Conservation (phyloP, 2,888 invertebrate genomes). For the Seira ritae region DNA sequence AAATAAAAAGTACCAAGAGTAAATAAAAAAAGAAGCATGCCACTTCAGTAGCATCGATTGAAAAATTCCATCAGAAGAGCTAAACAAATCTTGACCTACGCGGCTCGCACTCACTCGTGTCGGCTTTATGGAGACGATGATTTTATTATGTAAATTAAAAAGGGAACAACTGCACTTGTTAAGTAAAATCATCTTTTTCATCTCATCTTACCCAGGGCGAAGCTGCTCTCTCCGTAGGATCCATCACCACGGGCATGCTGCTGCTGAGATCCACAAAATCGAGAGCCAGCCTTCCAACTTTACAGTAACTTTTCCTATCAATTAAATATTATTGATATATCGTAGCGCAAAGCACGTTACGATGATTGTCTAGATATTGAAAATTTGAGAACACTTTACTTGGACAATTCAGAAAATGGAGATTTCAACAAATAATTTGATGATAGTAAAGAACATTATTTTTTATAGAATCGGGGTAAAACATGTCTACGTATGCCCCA, state of each 20-base stretch:
- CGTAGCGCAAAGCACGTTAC: not conserved
- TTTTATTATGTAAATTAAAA: no score
- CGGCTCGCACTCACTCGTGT: no score
- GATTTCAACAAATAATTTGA: no score
- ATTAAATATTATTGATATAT: conserved; percentile 25
- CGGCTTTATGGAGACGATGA: no score
- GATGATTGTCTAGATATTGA: not conserved
- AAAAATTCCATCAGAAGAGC: not conserved
- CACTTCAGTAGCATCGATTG: not conserved
- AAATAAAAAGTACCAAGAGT: no score
- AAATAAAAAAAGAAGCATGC: not conserved
- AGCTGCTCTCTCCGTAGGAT: conserved; percentile 73
- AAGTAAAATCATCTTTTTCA: no score
- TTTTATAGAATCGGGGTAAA: no score
- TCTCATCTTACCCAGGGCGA: conserved; percentile 72
- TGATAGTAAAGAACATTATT: no score
- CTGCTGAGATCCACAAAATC: conserved; percentile 64
- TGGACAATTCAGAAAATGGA: no score
- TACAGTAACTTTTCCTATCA: conserved; percentile 36
- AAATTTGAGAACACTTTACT: not conserved
- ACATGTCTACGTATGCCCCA: no score
- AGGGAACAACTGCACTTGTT: no score
- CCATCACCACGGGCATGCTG: conserved; percentile 74
- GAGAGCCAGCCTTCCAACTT: conserved; percentile 68
- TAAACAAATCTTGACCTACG: no score